These are phyloP conservation scores for Acinonyx jubatus DNA, from an alignment of 2,113 vertebrate species.

Conservation along the genomic window DNA sequence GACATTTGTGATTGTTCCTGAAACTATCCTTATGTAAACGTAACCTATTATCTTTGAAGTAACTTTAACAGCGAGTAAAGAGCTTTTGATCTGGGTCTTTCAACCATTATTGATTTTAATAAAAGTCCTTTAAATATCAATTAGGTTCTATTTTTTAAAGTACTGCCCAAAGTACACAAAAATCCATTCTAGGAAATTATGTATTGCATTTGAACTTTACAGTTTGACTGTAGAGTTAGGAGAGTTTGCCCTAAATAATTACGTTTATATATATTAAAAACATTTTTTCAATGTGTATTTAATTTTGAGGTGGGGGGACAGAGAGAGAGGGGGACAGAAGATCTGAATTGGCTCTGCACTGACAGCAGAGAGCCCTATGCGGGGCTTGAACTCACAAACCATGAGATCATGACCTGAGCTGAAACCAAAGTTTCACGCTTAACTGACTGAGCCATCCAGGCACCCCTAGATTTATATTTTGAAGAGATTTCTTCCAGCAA, in stretches of 20 bases:
- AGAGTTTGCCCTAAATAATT: neutral
- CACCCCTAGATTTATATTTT: neutral
- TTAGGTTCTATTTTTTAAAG: neutral
- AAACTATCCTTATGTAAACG: neutral
- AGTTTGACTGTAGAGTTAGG: neutral
- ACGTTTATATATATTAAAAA: neutral
- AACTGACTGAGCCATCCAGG: too few species aligned
- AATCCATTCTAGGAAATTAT: neutral
- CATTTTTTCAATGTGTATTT: too few species aligned
- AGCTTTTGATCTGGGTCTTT: constrained; percentile 7
- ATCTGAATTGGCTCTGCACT: too few species aligned
- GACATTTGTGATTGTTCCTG: neutral
- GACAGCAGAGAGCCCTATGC: too few species aligned
- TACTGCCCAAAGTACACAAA: neutral
- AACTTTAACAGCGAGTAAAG: neutral
- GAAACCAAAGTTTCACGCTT: too few species aligned
- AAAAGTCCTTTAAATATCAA: neutral
- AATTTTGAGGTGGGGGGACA: too few species aligned
- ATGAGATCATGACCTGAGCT: too few species aligned
- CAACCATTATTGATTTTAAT: neutral
- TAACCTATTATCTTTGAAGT: constrained; percentile 5
- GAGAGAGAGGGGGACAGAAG: too few species aligned
- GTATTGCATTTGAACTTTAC: neutral
- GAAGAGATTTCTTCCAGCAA: neutral
- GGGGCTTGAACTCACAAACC: too few species aligned